Conservation (phyloP, 2,113 vertebrate species). For the Cyanoderma ruficeps region DNA sequence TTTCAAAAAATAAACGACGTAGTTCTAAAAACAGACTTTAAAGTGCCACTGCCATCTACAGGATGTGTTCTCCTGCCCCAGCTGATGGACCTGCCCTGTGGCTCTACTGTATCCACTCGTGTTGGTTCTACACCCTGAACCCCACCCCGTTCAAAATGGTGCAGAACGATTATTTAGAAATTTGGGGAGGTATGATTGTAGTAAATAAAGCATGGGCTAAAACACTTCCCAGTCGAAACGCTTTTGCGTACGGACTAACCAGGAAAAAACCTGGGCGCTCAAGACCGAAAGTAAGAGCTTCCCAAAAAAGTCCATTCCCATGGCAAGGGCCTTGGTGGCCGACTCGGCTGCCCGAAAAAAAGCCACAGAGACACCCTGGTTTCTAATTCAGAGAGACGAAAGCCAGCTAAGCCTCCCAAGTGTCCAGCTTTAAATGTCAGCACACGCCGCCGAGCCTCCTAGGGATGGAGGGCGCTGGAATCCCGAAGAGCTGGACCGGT, state of each 20-base stretch:
- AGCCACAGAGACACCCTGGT: background rate
- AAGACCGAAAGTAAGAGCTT: fast-evolving
- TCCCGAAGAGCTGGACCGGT: background rate
- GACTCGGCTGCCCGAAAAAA: fast-evolving
- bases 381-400: fast-evolving
- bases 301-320: background rate
- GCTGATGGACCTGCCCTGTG: background rate
- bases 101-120: fast-evolving
- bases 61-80: background rate
- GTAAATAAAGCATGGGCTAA: background rate
- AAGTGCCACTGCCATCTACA: background rate
- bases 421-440: fast-evolving
- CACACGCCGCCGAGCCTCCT: fast-evolving
- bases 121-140: background rate
- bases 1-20: fast-evolving
- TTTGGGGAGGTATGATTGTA: fast-evolving
- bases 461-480: background rate
- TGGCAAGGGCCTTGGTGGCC: fast-evolving
- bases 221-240: background rate
- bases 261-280: background rate
- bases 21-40: background rate
- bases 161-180: background rate
- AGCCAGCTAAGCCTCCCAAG: too few relatives aligned
- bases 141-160: fast-evolving
- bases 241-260: fast-evolving